Conservation (phyloP, 2,888 invertebrate genomes). For the Oxycera nigricornis region DNA sequence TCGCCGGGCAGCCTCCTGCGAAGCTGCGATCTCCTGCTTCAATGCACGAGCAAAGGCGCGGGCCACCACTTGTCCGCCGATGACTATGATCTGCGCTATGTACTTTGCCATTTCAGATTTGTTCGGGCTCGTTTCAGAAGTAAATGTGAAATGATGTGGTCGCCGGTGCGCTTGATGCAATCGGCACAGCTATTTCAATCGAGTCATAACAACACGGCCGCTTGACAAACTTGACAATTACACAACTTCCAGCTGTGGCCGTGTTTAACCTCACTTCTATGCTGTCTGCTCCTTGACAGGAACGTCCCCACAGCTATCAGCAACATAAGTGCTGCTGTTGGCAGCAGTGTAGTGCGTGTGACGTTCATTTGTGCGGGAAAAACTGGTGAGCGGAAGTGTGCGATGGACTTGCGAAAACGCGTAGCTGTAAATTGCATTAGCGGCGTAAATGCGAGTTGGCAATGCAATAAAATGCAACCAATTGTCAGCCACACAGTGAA, state of each 20-base stretch:
- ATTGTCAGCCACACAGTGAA: too few relatives aligned
- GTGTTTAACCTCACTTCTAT: neutral
- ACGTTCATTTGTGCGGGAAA: too few relatives aligned
- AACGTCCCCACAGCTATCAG: too few relatives aligned
- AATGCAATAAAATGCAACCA: too few relatives aligned
- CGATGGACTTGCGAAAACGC: too few relatives aligned
- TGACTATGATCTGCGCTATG: conserved; percentile 87
- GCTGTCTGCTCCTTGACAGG: too few relatives aligned
- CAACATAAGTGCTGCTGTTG: too few relatives aligned
- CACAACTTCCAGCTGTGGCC: neutral
- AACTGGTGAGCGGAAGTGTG: too few relatives aligned
- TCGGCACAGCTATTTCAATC: neutral
- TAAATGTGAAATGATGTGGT: neutral
- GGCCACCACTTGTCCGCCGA: conserved; percentile 89
- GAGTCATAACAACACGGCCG: conserved; percentile 6
- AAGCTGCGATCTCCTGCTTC: conserved; percentile 84
- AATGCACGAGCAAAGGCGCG: conserved; percentile 91
- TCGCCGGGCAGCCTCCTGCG: conserved; percentile 83
- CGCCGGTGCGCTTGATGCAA: neutral
- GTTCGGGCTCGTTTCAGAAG: neutral
- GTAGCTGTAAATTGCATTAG: too few relatives aligned
- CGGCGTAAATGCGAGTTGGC: too few relatives aligned
- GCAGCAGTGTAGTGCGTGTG: too few relatives aligned
- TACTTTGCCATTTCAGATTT: conserved; percentile 83
- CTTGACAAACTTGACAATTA: conserved; percentile 32